Evolutionary conservation across 2,888 invertebrate species (phyloP).

Genomic region (Sarcophaga subvicina): DNA sequence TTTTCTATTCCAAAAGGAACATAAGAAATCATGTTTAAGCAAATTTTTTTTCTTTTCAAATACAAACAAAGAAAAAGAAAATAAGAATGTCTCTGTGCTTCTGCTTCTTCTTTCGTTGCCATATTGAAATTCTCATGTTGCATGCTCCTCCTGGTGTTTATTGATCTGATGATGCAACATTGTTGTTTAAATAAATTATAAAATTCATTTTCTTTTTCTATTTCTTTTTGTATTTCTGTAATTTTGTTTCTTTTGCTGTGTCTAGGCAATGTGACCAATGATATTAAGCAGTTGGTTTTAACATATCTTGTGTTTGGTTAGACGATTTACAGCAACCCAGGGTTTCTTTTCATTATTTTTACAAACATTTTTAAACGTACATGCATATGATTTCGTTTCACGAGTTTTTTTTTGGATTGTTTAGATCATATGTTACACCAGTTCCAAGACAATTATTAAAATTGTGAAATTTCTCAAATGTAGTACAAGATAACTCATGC

Average conservation of each 20-base stretch:
- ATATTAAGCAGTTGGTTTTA: constrained; percentile 13
- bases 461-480: no score
- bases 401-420: background rate
- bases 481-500: no score
- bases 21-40: constrained; percentile 55
- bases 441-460: background rate
- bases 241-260: background rate
- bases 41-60: background rate
- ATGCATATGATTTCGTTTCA: background rate
- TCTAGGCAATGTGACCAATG: background rate
- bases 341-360: constrained; percentile 1
- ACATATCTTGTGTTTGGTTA: background rate
- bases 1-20: constrained; percentile 37
- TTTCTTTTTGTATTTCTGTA: background rate
- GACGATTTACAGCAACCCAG: background rate
- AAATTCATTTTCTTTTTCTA: background rate
- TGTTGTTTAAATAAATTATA: constrained; percentile 39
- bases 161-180: constrained; percentile 58
- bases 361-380: background rate
- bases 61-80: constrained; percentile 8
- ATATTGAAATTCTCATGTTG: constrained; percentile 14
- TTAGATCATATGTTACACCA: background rate
- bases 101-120: background rate
- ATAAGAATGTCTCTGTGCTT: constrained; percentile 33
- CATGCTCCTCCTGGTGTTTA: constrained; percentile 42